These are phyloP conservation scores for Cottus gobio DNA, from an alignment of 2,113 vertebrate genomes.

Conservation along the genomic window DNA sequence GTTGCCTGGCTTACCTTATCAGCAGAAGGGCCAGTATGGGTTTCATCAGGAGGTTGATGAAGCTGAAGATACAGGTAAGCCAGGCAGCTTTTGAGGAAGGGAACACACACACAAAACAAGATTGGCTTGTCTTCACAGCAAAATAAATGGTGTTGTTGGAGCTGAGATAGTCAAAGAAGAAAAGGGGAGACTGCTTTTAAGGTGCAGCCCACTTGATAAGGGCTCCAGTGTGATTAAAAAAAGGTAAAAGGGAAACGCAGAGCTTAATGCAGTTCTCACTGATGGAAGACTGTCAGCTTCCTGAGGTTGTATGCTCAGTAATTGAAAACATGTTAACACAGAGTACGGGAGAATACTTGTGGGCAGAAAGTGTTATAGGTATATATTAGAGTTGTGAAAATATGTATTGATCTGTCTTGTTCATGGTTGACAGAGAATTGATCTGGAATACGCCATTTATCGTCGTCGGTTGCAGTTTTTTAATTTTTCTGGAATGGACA, in stretches of 20 bases:
- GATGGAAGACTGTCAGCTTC: conserved; percentile 66
- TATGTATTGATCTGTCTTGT: background rate
- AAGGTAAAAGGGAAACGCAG: conserved; percentile 37
- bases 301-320: conserved; percentile 16
- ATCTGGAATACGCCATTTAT: background rate
- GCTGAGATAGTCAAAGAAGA: conserved; percentile 73
- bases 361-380: background rate
- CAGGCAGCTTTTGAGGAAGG: conserved; percentile 65
- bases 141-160: conserved; percentile 74
- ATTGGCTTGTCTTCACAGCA: conserved; percentile 77
- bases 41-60: conserved; percentile 77
- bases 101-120: conserved; percentile 77
- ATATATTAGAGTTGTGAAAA: background rate
- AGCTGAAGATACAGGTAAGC: conserved; percentile 76
- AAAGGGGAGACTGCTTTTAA: conserved; percentile 65
- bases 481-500: background rate
- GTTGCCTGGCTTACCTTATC: conserved; percentile 77
- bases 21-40: conserved; percentile 73
- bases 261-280: conserved; percentile 48
- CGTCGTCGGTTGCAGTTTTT: too few species aligned
- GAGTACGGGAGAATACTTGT: background rate
- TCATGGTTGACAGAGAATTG: background rate
- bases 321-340: conserved; percentile 18
- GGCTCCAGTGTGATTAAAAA: conserved; percentile 63
- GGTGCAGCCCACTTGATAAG: conserved; percentile 64